These are phyloP conservation scores for Hesperia comma DNA, from an alignment of 2,888 invertebrate genomes.

Conservation along the genomic window DNA sequence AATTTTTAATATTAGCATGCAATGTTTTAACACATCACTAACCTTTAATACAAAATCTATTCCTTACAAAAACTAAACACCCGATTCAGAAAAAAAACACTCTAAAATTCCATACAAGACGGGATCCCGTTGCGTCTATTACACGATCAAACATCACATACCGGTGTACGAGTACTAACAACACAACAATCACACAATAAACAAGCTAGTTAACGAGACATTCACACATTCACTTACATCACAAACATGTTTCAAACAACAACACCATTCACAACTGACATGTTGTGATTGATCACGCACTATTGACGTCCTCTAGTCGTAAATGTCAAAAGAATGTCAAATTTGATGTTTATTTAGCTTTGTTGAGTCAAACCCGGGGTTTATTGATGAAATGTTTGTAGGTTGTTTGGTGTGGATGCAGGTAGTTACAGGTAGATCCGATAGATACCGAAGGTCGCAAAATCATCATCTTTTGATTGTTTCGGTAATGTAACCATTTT, in stretches of 20 bases:
- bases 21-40: no score
- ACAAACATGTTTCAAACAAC: slow-evolving; percentile 19
- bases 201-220: slow-evolving; percentile 18
- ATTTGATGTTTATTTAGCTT: slow-evolving; percentile 33
- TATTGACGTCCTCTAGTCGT: slow-evolving; percentile 31
- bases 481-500: no score
- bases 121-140: background rate
- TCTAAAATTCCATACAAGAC: no score
- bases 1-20: no score
- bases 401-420: background rate
- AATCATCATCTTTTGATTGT: no score
- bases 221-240: slow-evolving; percentile 7
- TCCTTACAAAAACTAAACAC: no score
- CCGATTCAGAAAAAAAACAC: no score
- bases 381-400: slow-evolving; percentile 14
- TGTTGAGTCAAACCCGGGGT: slow-evolving; percentile 4
- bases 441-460: no score
- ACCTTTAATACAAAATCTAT: no score
- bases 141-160: background rate
- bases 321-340: slow-evolving; percentile 35
- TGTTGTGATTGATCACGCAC: slow-evolving; percentile 35
- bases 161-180: background rate
- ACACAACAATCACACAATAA: slow-evolving; percentile 2
- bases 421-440: background rate
- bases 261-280: slow-evolving; percentile 18